Evolutionary conservation across 2,113 vertebrate genomes (phyloP), one percentile per base, ranked within the genome.

Genomic region (Seriola rivoliana): DNA sequence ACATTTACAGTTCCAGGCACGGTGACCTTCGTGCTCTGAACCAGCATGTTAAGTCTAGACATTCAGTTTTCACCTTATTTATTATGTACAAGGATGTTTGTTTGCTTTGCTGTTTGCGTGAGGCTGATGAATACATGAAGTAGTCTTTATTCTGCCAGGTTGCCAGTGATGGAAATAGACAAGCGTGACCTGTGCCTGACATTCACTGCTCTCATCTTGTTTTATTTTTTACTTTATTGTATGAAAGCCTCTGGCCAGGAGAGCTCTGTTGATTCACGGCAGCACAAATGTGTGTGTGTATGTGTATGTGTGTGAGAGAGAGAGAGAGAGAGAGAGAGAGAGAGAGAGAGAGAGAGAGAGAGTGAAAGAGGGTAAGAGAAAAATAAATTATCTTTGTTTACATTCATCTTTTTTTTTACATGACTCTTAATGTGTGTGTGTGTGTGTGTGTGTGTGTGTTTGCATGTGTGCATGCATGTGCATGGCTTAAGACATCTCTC

Each of bases 401-500:
- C 52, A 57, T 52, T 42, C 21, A 63, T 48, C 42, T 74, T 74
- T 54, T 38, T 25, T 38, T 16, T 21, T 25, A 9, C 12, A 25
- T 48, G 23, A 54, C 66, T 62, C 16, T 48, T 13, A 70, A 75
- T 68, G 32, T 69, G 59, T 55, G 68, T 42, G 54, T 52, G 34
- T 75, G 17, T 57, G 10, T 34, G 57, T 55, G 5, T 52, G 17
- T 62, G 1, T 68, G 19, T 54, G 19, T 42, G 17, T 68, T 17
- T 60, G 55, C 64, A 57, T 62, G 74, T 2, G 75, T 11, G 11
- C 73, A 55, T 77, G 76, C 65, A 48, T 32, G 19, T n/a, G 62
- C 76, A 62, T 54, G 23, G 65, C 78, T 59, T 78, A 55, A 88
- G 84, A 93, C 81, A 77, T 91, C 65, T 85, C 78, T 86, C 71